These are phyloP conservation scores for Thereva nobilitata DNA, from an alignment of 2,888 invertebrate species.

Conservation along the genomic window DNA sequence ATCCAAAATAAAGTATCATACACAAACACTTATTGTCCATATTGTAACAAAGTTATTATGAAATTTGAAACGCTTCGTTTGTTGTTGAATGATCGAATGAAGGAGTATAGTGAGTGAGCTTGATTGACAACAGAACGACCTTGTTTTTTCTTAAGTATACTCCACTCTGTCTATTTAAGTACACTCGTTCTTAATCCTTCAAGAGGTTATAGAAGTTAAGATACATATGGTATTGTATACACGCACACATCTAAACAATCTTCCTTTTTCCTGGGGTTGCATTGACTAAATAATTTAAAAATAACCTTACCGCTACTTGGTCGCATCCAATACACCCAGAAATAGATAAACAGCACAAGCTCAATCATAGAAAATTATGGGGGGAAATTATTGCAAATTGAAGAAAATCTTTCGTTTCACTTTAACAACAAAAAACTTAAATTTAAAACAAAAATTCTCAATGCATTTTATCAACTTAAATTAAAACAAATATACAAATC, in stretches of 20 bases:
- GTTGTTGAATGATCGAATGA: background rate
- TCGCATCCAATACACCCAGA: conserved; percentile 38
- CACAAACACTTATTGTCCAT: conserved; percentile 24
- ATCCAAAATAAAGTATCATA: conserved; percentile 1
- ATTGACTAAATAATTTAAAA: background rate
- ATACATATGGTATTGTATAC: no score
- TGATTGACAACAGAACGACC: conserved; percentile 2
- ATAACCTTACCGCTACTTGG: conserved; percentile 35
- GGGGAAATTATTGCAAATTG: conserved; percentile 15
- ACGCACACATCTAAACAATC: no score
- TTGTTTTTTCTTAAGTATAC: conserved; percentile 8
- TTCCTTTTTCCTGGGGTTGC: background rate
- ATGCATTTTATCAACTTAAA: no score
- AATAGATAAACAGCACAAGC: conserved; percentile 39
- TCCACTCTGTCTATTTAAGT: conserved; percentile 8
- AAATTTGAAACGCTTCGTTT: conserved; percentile 21
- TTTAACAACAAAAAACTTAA: no score
- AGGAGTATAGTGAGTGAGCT: conserved; percentile 1
- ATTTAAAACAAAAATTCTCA: no score
- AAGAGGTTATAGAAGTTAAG: no score
- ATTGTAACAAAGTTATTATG: conserved; percentile 16
- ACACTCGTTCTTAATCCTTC: background rate
- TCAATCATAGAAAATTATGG: conserved; percentile 39
- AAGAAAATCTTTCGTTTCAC: background rate
- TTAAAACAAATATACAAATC: no score